phyloP scores from a whole-genome alignment of 2,888 invertebrate genomes.

The Cancer borealis region DNA sequence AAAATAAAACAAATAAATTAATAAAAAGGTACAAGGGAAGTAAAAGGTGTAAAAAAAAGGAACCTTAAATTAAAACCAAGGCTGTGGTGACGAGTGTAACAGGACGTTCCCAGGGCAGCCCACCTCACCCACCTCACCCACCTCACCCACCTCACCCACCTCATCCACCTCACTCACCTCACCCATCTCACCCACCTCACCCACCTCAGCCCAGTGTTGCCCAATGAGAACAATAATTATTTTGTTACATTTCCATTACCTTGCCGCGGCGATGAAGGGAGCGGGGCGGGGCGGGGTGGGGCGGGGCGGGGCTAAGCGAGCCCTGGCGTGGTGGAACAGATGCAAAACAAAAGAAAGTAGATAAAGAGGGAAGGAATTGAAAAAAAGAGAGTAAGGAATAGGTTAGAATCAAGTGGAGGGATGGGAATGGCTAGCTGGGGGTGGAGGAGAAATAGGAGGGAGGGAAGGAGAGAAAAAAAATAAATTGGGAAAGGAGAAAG shows the following conservation, averaged over 20 bases:
- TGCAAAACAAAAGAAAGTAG: background rate
- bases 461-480: conserved; percentile 7
- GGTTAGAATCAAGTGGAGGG: background rate
- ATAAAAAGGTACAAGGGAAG: background rate
- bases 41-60: background rate
- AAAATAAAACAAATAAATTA: background rate
- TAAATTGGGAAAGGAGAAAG: too few relatives aligned
- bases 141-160: too few relatives aligned
- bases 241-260: too few relatives aligned
- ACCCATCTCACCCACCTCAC: too few relatives aligned
- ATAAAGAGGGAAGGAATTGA: too few relatives aligned
- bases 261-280: too few relatives aligned
- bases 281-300: too few relatives aligned
- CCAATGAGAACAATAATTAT: too few relatives aligned
- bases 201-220: too few relatives aligned
- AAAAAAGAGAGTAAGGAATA: background rate
- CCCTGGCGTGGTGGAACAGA: background rate
- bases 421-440: background rate
- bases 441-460: background rate
- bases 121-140: too few relatives aligned
- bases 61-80: background rate
- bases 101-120: background rate
- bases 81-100: background rate
- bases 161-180: too few relatives aligned
- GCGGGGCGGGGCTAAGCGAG: background rate